Evolutionary conservation across 2,113 vertebrate genomes (phyloP).

Genomic region (Actenoides hombroni): DNA sequence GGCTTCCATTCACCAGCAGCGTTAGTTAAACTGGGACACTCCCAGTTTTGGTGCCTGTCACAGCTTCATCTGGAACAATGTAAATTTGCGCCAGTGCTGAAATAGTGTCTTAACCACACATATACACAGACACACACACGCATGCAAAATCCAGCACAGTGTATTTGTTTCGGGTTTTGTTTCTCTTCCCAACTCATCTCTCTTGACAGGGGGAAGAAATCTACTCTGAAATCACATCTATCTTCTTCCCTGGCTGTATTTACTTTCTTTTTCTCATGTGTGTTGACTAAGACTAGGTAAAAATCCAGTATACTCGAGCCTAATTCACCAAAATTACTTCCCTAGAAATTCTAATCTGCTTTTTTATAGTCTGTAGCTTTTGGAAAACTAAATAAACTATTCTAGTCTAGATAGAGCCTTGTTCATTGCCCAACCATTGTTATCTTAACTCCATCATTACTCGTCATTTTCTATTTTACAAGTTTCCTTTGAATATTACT

Average conservation of each 20-base stretch:
- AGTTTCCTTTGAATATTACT: background rate
- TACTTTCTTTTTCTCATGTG: background rate
- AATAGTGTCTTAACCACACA: background rate
- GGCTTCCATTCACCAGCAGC: background rate
- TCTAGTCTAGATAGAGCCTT: background rate
- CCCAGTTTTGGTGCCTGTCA: background rate
- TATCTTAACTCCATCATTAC: background rate
- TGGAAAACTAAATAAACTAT: background rate
- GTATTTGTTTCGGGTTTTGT: background rate
- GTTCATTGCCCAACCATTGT: background rate
- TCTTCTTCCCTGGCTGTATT: background rate
- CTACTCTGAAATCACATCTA: background rate
- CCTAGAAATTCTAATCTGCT: background rate
- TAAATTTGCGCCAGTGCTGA: background rate
- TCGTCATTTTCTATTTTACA: background rate
- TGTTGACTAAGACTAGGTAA: background rate
- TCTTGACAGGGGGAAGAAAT: background rate
- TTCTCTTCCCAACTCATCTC: background rate
- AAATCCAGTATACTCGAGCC: background rate
- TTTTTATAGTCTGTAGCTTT: background rate
- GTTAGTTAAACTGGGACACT: rapidly evolving
- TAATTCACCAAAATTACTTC: background rate
- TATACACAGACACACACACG: too few species aligned
- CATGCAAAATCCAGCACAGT: background rate
- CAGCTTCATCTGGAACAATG: background rate